Evolutionary conservation across 2,113 vertebrate genomes (phyloP), one percentile per base, ranked within the genome.

Genomic region (Formicarius rufipectus): DNA sequence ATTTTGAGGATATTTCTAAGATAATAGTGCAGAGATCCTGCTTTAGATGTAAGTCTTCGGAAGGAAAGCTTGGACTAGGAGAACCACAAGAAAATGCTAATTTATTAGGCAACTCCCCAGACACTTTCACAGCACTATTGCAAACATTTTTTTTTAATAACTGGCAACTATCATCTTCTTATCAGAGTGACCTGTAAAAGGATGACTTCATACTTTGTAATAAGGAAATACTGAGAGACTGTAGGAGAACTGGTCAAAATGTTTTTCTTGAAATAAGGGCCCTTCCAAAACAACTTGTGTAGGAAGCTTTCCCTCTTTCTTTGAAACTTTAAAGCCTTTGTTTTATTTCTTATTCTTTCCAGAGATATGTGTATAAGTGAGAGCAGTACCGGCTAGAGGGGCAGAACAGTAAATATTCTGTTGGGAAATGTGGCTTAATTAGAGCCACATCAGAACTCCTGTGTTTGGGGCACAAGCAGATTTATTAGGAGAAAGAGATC

Each of bases 1-100:
- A 83, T 84, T 95, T 95, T 84, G 77, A 67, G 80, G 81, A 17
- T 91, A 75, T 81, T 89, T 92, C 64, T 72, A 67, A 84, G 66
- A 47, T 47, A 94, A 42, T 58, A 82, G 50, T 15, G 13, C 45
- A 73, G 27, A 12, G 13, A 84, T 75, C 5, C 50, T 49, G 11
- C 59, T 90, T 87, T 39, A 81, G 68, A 75, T 95, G 60, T 78
- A 89, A 89, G 81, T 89, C 83, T 95, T 80, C 55, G 49, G 55
- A 39, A 86, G 39, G 56, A 93, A 80, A 35, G 56, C 35, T 84
- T 27, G 0, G 42, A 86, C 85, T 39, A 77, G 75, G 42, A 77
- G 60, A 86, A 71, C 9, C 1, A 2, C 20, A 84, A 90, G 81
- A 82, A 92, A 91, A 84, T 39, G 52, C 24, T 67, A 8, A 75